Evolutionary conservation across 2,113 vertebrate genomes (phyloP).

Genomic region (Sapajus apella): DNA sequence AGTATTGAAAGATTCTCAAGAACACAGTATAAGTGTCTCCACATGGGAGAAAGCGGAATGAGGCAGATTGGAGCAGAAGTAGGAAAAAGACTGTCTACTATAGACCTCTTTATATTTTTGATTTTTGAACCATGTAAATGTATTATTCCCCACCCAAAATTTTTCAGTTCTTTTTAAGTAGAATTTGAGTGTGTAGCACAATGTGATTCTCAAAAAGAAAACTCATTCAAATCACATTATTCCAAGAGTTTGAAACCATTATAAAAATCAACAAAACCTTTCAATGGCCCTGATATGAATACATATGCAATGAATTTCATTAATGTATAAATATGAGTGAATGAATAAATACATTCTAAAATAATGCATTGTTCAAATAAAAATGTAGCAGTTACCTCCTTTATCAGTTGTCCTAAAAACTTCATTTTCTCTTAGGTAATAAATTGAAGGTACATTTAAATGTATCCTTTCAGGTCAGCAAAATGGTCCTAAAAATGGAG

Average conservation of each 20-base stretch:
- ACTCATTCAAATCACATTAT: background rate
- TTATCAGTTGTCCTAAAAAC: background rate
- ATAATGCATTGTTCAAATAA: background rate
- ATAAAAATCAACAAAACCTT: background rate
- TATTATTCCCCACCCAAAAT: background rate
- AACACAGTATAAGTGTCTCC: background rate
- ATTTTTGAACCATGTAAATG: background rate
- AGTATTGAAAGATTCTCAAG: background rate
- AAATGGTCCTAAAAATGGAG: background rate
- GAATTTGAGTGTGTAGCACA: background rate
- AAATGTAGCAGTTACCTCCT: background rate
- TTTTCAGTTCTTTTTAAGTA: background rate
- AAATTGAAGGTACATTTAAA: background rate
- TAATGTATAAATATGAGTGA: background rate
- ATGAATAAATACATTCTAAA: constrained; percentile 7
- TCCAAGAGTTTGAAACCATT: background rate
- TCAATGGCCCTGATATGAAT: background rate
- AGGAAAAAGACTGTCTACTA: background rate
- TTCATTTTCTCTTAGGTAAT: background rate
- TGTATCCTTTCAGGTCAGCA: background rate
- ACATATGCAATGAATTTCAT: background rate
- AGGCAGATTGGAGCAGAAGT: background rate
- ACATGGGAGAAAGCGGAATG: background rate
- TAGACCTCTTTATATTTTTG: background rate
- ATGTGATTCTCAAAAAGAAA: background rate